Base-by-base conservation (phyloP, 92 coral and sea anemone genomes). In the Blastomussa wellsi region DNA sequence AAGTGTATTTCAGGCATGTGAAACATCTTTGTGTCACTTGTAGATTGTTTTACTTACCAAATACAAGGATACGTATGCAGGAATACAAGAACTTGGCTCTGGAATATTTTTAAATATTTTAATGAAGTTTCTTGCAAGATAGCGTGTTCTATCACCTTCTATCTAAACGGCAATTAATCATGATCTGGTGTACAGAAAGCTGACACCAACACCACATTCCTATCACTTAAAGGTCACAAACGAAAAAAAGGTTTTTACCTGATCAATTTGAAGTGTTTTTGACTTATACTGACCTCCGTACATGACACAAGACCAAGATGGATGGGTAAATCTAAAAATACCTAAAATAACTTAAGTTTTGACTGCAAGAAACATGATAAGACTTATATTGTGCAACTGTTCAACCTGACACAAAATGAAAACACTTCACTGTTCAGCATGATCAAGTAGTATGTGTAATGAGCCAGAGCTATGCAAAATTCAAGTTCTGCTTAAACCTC, bases 311-410 rank as follows among this genome's bases (percentile, higher is more conserved):
- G 42, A 36, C 44, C 47, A 70, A 19, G n/a, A 70, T 68, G 24
- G 24, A 31, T 17, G 39, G 42, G 24, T 70, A 70, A 70, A 2
- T 32, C 4, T 37, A 67, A 47, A 39, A 51, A 33, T 48, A 26
- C 44, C 68, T 24, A 81, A 81, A 49, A 81, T 81, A 81, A 39
- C 85, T 19, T 2, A 31, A 52, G 85, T 81, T 67, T 70, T 81
- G 78, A 81, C 49, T 19, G 36, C 57, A 9, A 22, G 68, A 47
- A 81, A 81, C 48, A 31, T 19, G 85, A 70, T 70, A 81, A 82
- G 69, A 37, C 15, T 17, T 37, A 55, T 72, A 82, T 82, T 70
- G 76, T 14, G 42, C 60, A 11, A 51, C 26, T 15, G 14, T 62
- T 26, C 28, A 55, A 82, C 44, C 35, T 60, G 37, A 36, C 35